These are phyloP conservation scores for Pandemis cinnamomeana DNA, from an alignment of 2,888 invertebrate species.

Conservation along the genomic window DNA sequence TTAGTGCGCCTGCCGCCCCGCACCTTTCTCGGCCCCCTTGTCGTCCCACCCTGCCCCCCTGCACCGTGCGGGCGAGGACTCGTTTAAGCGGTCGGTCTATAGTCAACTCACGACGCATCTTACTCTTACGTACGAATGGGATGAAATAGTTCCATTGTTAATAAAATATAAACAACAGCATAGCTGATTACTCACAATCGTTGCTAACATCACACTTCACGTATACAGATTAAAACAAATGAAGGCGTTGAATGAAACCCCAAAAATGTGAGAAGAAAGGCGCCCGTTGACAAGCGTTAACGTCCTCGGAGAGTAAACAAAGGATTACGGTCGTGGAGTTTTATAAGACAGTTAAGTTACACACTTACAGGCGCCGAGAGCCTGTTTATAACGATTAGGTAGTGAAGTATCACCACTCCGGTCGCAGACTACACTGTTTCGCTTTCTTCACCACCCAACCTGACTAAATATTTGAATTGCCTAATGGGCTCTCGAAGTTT, in stretches of 20 bases:
- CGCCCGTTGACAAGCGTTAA: slow-evolving; percentile 11
- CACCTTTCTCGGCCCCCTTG: too few species aligned
- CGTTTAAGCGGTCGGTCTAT: too few species aligned
- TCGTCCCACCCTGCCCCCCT: too few species aligned
- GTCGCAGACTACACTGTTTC: slow-evolving; percentile 50
- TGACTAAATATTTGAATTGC: slow-evolving; percentile 69
- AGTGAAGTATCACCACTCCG: slow-evolving; percentile 50
- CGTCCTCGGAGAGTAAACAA: slow-evolving; percentile 5
- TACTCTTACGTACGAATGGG: too few species aligned
- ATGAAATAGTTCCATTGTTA: too few species aligned
- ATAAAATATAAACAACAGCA: too few species aligned
- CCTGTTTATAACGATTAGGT: slow-evolving; percentile 54
- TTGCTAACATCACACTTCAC: too few species aligned
- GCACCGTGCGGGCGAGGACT: too few species aligned
- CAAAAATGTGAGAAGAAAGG: slow-evolving; percentile 14
- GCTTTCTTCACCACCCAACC: slow-evolving; percentile 57
- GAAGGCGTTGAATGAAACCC: neutral
- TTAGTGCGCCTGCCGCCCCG: too few species aligned
- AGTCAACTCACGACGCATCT: too few species aligned
- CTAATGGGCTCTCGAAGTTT: slow-evolving; percentile 56
- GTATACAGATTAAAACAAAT: neutral
- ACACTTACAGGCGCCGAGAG: neutral
- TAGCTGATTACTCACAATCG: too few species aligned
- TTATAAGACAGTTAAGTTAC: slow-evolving; percentile 22
- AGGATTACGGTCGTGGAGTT: slow-evolving; percentile 7